Evolutionary conservation across 2,797 vertebrate genomes (phyloP).

Genomic region (Clarias fuscus): DNA sequence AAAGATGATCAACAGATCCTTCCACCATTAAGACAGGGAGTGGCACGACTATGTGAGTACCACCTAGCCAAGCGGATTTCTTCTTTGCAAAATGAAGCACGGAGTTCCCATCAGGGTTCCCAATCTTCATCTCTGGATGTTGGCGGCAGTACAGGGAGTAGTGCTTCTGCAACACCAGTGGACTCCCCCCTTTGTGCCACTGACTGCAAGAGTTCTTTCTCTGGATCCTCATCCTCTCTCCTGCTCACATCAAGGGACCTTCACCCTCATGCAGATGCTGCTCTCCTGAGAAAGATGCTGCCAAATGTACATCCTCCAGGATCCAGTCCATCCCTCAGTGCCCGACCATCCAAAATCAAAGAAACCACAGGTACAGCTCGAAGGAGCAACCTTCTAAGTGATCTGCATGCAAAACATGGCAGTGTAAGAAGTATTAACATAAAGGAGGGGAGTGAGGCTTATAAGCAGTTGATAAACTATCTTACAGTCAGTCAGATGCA

Average conservation of each 20-base stretch:
- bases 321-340: slow-evolving; percentile 78
- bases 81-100: slow-evolving; percentile 88
- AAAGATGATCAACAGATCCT: slow-evolving; percentile 73
- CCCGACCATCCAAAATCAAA: slow-evolving; percentile 88
- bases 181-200: slow-evolving; percentile 91
- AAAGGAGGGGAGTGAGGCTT: slow-evolving; percentile 75
- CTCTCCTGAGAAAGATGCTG: slow-evolving; percentile 87
- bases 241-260: slow-evolving; percentile 82
- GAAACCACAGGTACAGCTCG: slow-evolving; percentile 88
- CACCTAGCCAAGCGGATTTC: slow-evolving; percentile 93
- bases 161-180: slow-evolving; percentile 86
- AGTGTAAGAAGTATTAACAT: slow-evolving; percentile 68
- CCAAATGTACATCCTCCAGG: slow-evolving; percentile 86
- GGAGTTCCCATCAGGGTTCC: slow-evolving; percentile 91
- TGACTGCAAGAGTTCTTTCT: slow-evolving; percentile 83
- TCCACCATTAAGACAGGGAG: slow-evolving; percentile 66
- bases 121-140: slow-evolving; percentile 97
- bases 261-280: slow-evolving; percentile 85
- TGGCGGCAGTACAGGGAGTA: slow-evolving; percentile 91
- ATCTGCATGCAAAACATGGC: slow-evolving; percentile 70
- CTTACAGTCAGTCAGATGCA: slow-evolving; percentile 79
- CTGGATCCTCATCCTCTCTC: slow-evolving; percentile 76
- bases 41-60: slow-evolving; percentile 85
- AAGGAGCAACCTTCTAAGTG: slow-evolving; percentile 68
- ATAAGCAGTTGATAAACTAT: slow-evolving; percentile 76